Conservation (phyloP, 2,888 invertebrate genomes). For the Dynastes tityus region DNA sequence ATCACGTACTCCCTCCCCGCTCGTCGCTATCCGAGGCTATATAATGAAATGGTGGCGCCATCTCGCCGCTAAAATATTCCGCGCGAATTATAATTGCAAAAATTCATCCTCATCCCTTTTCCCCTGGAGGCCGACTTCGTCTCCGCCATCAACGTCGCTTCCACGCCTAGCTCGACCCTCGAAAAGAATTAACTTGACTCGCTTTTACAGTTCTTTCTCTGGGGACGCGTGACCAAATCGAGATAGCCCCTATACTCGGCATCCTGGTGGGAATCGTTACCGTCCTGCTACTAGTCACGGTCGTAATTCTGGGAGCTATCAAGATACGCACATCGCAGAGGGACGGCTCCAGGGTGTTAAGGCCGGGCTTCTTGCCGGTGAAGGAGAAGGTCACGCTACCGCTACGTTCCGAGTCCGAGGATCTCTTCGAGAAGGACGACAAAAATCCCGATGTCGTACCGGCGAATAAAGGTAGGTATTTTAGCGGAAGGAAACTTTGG, state of each 20-base stretch:
- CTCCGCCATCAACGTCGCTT: not conserved
- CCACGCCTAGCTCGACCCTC: conserved; percentile 4
- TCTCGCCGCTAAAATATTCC: conserved; percentile 35
- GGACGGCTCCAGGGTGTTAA: conserved; percentile 72
- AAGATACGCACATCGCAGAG: conserved; percentile 75
- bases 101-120: conserved; percentile 41
- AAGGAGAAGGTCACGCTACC: conserved; percentile 81
- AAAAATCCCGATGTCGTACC: conserved; percentile 93
- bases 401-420: conserved; percentile 77
- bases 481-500: not conserved
- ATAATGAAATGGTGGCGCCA: conserved; percentile 6
- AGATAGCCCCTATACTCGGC: conserved; percentile 75
- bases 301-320: conserved; percentile 77
- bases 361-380: conserved; percentile 76
- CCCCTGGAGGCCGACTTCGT: conserved; percentile 6
- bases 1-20: not conserved
- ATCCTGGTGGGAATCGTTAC: conserved; percentile 81
- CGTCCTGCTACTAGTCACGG: conserved; percentile 78
- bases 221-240: conserved; percentile 73
- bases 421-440: conserved; percentile 85
- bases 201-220: conserved; percentile 66
- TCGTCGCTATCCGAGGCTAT: not conserved
- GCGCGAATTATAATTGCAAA: conserved; percentile 42
- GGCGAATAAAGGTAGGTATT: conserved; percentile 83
- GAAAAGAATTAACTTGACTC: conserved; percentile 38